These are phyloP conservation scores for Elephas maximus DNA, from an alignment of 2,113 vertebrate species.

Conservation along the genomic window DNA sequence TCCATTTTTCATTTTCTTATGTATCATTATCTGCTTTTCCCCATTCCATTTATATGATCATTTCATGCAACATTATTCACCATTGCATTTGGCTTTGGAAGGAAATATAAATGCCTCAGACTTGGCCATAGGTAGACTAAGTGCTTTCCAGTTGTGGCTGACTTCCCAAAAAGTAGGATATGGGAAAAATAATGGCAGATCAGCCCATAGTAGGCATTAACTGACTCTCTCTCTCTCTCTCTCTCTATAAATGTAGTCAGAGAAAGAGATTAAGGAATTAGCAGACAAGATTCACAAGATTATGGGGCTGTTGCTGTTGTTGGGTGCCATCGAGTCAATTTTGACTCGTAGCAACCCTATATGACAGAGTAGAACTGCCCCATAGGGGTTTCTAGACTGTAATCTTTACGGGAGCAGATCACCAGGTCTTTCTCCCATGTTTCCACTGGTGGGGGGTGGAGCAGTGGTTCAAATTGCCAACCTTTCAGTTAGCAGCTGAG, in stretches of 20 bases:
- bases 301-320: too few relatives aligned
- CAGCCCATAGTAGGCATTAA: not conserved
- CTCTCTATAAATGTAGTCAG: too few relatives aligned
- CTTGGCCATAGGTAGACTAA: not conserved
- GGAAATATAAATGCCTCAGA: not conserved
- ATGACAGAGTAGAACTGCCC: too few relatives aligned
- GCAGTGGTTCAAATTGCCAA: not conserved
- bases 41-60: not conserved
- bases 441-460: too few relatives aligned
- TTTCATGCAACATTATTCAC: not conserved
- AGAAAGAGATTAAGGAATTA: too few relatives aligned
- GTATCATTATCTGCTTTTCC: not conserved
- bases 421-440: too few relatives aligned
- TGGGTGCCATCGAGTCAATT: too few relatives aligned
- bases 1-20: not conserved
- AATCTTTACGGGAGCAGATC: too few relatives aligned
- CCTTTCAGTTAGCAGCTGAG: not conserved
- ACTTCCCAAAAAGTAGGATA: not conserved
- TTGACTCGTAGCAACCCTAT: too few relatives aligned
- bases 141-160: not conserved
- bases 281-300: too few relatives aligned
- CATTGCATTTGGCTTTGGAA: slow-evolving; percentile 8
- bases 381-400: too few relatives aligned
- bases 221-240: too few relatives aligned
- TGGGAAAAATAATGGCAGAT: not conserved